Conservation (phyloP, 1,140 invertebrate species). For the Arctopsyche grandis region DNA sequence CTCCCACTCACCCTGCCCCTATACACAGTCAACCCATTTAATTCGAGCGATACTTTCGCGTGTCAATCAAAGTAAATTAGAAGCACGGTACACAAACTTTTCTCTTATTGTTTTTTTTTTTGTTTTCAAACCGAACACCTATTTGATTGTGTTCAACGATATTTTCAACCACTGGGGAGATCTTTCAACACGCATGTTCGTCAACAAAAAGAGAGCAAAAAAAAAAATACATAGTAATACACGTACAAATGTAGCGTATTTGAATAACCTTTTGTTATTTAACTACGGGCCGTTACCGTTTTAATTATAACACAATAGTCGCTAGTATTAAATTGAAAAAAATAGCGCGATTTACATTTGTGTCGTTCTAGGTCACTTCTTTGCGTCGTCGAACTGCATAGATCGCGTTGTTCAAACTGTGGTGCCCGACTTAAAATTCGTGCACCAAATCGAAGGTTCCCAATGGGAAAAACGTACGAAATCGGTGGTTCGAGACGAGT, state of each 20-base stretch:
- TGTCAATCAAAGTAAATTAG: conserved; percentile 30
- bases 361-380: conserved; percentile 52
- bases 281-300: conserved; percentile 41
- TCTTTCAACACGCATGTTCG: conserved; percentile 32
- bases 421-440: background rate
- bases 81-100: conserved; percentile 1
- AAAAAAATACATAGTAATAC: conserved; percentile 14
- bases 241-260: conserved; percentile 3
- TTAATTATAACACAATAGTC: conserved; percentile 54
- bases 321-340: conserved; percentile 45
- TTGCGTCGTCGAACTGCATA: background rate
- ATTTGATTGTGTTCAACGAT: background rate
- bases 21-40: background rate
- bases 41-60: conserved; percentile 22
- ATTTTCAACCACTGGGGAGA: background rate
- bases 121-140: conserved; percentile 1
- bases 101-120: conserved; percentile 24
- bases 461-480: no score
- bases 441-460: no score
- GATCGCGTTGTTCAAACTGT: background rate
- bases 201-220: background rate
- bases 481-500: background rate
- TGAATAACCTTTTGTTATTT: conserved; percentile 54
- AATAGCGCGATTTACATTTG: conserved; percentile 32
- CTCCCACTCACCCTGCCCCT: background rate